Evolutionary conservation across 2,113 vertebrate species (phyloP), one percentile per base, ranked within the genome.

Genomic region (Apodemus sylvaticus): DNA sequence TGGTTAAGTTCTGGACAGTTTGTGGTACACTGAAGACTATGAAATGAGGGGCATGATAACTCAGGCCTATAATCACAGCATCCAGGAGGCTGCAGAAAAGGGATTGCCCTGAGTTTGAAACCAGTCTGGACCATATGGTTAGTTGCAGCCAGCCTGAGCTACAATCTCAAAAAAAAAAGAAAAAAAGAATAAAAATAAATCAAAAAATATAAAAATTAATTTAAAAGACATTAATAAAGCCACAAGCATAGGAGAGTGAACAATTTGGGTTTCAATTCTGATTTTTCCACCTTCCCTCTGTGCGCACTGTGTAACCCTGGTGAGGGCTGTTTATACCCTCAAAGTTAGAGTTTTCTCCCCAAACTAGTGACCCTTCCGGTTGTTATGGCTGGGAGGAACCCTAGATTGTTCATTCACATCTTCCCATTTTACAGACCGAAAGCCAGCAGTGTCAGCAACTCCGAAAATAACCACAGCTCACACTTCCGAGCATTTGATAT

Each of bases 341-440:
- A 89, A 66, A 85, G 68, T 89, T 86, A 89, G 24, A 34, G 10
- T 92, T 86, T 95, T 87, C 77, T 94, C 29, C 45, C 58, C 79
- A 31, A n/a, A 79, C 82, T 74, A 48, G 73, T 24, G 42, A 86
- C 78, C 95, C 39, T 78, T 42, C n/a, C 22, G 22, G 68, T 93
- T 62, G 34, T 89, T 91, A 82, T 34, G 87, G 91, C n/a, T 86
- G 45, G 34, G 34, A 87, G 45, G 24, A 62, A 71, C 29, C 55
- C 87, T 51, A 24, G 36, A 64, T 90, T 64, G 53, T 79, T 90
- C 66, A 92, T 53, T 93, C 7, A 70, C 55, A 62, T 95, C 77
- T 79, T 34, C 71, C 85, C 36, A 55, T 95, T 86, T 81, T 73
- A 79, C 3, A 89, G 83, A n/a, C 6, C 58, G 83, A 93, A 77